Evolutionary conservation across 2,113 vertebrate species (phyloP).

Genomic region (Megatriorchis doriae): DNA sequence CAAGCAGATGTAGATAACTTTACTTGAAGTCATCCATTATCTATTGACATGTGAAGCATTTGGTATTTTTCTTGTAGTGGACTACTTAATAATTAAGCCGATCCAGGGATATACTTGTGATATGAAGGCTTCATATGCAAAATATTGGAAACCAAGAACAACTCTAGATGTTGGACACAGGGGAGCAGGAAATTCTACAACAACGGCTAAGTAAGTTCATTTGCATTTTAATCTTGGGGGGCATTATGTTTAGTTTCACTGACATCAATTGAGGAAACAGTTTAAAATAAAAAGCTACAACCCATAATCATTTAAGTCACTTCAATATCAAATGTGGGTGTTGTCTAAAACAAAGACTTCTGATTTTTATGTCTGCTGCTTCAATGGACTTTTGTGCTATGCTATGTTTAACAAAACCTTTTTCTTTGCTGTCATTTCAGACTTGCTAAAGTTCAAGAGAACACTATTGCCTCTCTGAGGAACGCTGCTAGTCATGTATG

Average conservation of each 20-base stretch:
- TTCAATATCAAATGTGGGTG: neutral
- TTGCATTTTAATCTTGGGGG: neutral
- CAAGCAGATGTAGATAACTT: neutral
- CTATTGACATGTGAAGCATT: neutral
- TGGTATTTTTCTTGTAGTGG: constrained; percentile 75
- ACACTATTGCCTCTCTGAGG: constrained; percentile 92
- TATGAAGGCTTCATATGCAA: constrained; percentile 87
- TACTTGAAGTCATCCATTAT: neutral
- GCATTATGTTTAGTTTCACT: neutral
- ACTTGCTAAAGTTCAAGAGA: constrained; percentile 91
- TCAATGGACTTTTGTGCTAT: neutral
- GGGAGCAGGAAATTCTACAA: constrained; percentile 88
- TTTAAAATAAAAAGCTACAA: neutral
- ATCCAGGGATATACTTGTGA: constrained; percentile 83
- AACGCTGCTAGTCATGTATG: constrained; percentile 91
- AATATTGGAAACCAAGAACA: constrained; percentile 90
- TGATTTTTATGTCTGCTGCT: neutral
- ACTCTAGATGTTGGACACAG: constrained; percentile 92
- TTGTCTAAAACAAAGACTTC: neutral
- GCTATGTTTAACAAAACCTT: neutral
- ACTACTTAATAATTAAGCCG: constrained; percentile 91
- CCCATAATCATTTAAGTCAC: neutral
- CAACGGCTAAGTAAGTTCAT: constrained; percentile 81
- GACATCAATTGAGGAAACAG: neutral
- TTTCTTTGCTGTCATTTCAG: constrained; percentile 66